Conservation (phyloP, 1,140 invertebrate genomes). For the Drosophila tani region DNA sequence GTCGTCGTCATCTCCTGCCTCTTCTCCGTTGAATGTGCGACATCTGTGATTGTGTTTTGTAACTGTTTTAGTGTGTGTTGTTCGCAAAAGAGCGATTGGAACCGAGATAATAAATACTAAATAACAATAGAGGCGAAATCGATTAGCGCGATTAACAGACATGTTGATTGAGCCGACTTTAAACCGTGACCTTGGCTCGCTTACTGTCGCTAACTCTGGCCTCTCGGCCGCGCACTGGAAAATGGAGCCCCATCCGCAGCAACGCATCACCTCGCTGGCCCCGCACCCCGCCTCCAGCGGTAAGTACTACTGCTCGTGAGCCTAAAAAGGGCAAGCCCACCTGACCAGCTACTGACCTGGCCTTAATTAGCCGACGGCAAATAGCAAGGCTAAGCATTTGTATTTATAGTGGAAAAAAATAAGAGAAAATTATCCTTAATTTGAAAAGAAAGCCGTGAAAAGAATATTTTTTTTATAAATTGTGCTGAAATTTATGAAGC, state of each 20-base stretch:
- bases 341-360: background rate
- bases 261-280: slow-evolving; percentile 65
- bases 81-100: slow-evolving; percentile 17
- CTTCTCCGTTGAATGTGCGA: slow-evolving; percentile 20
- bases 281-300: slow-evolving; percentile 63
- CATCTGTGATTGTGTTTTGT: slow-evolving; percentile 29
- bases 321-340: slow-evolving; percentile 7
- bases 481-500: background rate
- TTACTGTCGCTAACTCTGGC: slow-evolving; percentile 80
- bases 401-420: background rate
- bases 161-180: slow-evolving; percentile 85
- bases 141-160: slow-evolving; percentile 60
- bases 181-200: slow-evolving; percentile 84
- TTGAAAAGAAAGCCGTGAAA: too few relatives aligned
- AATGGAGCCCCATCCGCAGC: slow-evolving; percentile 83
- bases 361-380: slow-evolving; percentile 57
- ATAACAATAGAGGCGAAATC: slow-evolving; percentile 30
- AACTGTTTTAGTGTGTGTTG: slow-evolving; percentile 16
- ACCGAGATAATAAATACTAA: slow-evolving; percentile 22
- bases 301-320: slow-evolving; percentile 34
- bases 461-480: background rate
- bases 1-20: slow-evolving; percentile 9
- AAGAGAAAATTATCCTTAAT: background rate
- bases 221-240: slow-evolving; percentile 80
- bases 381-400: background rate